A percentile compares a stretch with the other conserved stretches of the same genome.
These are phyloP conservation scores for Hyperoodon ampullatus DNA, from an alignment of 2,113 vertebrate genomes.

Conservation along the genomic window DNA sequence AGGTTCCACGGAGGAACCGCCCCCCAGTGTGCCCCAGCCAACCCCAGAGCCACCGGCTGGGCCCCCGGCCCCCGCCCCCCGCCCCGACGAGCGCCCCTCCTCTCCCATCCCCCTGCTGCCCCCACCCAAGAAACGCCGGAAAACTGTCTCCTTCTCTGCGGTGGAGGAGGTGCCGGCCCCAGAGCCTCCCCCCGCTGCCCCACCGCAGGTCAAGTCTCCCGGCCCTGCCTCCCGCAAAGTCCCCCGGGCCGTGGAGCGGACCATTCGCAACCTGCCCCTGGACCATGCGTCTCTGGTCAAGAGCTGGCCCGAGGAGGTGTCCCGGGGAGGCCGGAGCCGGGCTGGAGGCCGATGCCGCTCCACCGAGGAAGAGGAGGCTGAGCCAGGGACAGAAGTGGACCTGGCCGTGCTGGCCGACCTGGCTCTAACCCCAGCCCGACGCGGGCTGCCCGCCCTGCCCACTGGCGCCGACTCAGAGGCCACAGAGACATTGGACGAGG, in stretches of 20 bases:
- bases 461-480: constrained; percentile 85
- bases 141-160: constrained; percentile 92
- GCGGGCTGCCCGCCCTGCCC: background rate
- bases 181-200: constrained; percentile 50
- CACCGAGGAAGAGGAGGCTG: constrained; percentile 85
- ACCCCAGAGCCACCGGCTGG: constrained; percentile 54
- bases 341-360: constrained; percentile 72
- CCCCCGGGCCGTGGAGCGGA: constrained; percentile 85
- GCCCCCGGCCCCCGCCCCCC: constrained; percentile 59
- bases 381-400: constrained; percentile 83
- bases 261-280: constrained; percentile 92
- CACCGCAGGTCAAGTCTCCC: constrained; percentile 46
- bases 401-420: constrained; percentile 90
- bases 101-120: constrained; percentile 90
- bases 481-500: constrained; percentile 90
- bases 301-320: constrained; percentile 84
- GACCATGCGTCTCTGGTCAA: constrained; percentile 94
- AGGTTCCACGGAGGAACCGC: constrained; percentile 63
- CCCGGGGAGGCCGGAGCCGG: constrained; percentile 73
- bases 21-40: constrained; percentile 47
- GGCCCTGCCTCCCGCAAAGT: constrained; percentile 67
- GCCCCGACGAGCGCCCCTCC: constrained; percentile 73
- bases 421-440: constrained; percentile 86
- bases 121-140: constrained; percentile 93
- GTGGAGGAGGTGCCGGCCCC: constrained; percentile 78